A percentile compares a stretch with the other conserved stretches of the same genome.
These are phyloP conservation scores for Microctenopoma steveboyesi DNA, from an alignment of 2,797 vertebrate species.

Conservation along the genomic window DNA sequence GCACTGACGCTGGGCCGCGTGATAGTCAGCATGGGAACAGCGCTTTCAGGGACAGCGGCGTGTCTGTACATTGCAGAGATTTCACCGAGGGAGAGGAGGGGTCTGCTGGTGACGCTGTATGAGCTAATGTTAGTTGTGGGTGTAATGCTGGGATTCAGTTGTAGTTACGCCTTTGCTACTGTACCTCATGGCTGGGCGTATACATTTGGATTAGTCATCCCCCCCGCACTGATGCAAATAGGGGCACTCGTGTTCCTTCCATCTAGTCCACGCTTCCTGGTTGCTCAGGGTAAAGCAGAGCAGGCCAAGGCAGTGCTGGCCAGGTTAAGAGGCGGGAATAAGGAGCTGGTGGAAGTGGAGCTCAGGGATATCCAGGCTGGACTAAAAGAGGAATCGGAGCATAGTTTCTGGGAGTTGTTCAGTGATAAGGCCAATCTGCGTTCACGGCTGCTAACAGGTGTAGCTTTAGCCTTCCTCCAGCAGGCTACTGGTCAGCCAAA, in stretches of 20 bases:
- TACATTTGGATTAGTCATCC: conserved; percentile 91
- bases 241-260: conserved; percentile 89
- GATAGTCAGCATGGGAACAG: conserved; percentile 90
- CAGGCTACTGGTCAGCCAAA: conserved; percentile 96
- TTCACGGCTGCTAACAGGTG: conserved; percentile 88
- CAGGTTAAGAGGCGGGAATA: conserved; percentile 79
- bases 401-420: conserved; percentile 90
- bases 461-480: conserved; percentile 90
- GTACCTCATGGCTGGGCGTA: conserved; percentile 90
- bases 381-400: conserved; percentile 90
- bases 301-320: conserved; percentile 86
- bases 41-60: conserved; percentile 90
- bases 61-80: conserved; percentile 97
- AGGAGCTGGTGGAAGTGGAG: conserved; percentile 82
- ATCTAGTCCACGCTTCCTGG: conserved; percentile 92
- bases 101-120: conserved; percentile 91
- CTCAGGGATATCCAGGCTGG: conserved; percentile 88
- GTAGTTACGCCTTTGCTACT: conserved; percentile 89
- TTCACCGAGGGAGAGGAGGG: conserved; percentile 89
- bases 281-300: conserved; percentile 86
- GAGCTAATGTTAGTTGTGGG: conserved; percentile 94
- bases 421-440: conserved; percentile 91
- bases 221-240: conserved; percentile 88
- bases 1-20: conserved; percentile 86
- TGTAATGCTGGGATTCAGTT: conserved; percentile 92